Percentiles rank a stretch among this genome's conserved stretches.
Conservation (phyloP, 2,113 vertebrate genomes). For the Oriolus oriolus region DNA sequence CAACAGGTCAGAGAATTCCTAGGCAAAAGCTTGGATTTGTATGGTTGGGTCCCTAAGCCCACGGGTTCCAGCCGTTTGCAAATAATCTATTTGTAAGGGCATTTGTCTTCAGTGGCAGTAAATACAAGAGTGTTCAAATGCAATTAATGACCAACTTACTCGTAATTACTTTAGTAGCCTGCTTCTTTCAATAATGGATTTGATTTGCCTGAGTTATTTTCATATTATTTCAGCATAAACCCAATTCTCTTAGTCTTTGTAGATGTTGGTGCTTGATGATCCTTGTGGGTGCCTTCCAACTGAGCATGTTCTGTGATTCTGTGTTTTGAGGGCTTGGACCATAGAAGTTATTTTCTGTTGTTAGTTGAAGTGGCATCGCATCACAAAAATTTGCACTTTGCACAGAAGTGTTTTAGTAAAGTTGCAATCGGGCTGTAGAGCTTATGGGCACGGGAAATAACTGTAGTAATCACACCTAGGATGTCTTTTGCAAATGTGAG, state of each 20-base stretch:
- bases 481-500: background rate
- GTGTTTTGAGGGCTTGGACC: background rate
- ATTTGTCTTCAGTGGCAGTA: background rate
- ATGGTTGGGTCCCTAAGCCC: background rate
- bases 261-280: background rate
- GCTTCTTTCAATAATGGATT: background rate
- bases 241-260: background rate
- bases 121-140: background rate
- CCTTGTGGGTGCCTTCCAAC: background rate
- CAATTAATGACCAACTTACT: background rate
- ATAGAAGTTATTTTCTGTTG: background rate
- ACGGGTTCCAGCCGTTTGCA: accelerated
- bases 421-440: background rate
- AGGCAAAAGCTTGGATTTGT: background rate
- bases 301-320: background rate
- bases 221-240: background rate
- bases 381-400: background rate
- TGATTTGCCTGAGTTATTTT: background rate
- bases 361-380: background rate
- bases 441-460: background rate
- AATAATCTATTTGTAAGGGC: background rate
- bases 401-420: background rate
- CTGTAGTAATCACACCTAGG: background rate
- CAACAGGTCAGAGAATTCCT: background rate
- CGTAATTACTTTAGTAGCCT: background rate